Evolutionary conservation across 2,797 vertebrate genomes (phyloP).

Genomic region (Euthynnus affinis): DNA sequence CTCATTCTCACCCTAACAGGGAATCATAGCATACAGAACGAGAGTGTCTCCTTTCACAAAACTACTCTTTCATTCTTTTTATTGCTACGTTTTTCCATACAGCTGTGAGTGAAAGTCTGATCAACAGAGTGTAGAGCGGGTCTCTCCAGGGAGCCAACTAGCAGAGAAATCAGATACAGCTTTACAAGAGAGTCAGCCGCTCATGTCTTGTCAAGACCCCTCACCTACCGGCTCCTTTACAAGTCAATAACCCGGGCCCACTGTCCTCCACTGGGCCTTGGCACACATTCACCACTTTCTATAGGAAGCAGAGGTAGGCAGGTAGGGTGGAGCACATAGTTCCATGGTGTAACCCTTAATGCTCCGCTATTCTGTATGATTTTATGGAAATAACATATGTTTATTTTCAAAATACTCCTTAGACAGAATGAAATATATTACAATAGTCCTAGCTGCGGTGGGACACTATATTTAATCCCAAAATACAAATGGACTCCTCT

Average conservation of each 20-base stretch:
- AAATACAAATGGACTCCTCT: constrained; percentile 32
- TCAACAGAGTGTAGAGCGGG: constrained; percentile 84
- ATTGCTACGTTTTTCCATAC: constrained; percentile 83
- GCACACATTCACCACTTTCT: constrained; percentile 75
- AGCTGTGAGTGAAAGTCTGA: constrained; percentile 86
- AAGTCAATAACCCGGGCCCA: constrained; percentile 83
- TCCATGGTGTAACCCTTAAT: not conserved
- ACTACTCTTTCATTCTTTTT: constrained; percentile 84
- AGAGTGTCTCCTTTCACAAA: constrained; percentile 88
- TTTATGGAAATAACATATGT: constrained; percentile 30
- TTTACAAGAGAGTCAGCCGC: constrained; percentile 84
- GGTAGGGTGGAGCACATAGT: not conserved
- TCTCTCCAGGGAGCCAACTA: constrained; percentile 93
- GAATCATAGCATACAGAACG: constrained; percentile 83
- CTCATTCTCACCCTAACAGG: constrained; percentile 46
- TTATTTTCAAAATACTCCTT: constrained; percentile 21
- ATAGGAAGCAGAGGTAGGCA: constrained; percentile 44
- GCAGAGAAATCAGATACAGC: constrained; percentile 90
- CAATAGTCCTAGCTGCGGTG: not conserved
- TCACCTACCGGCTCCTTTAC: constrained; percentile 86
- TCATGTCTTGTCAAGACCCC: constrained; percentile 85
- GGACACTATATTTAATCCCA: constrained; percentile 33
- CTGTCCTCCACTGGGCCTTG: constrained; percentile 82
- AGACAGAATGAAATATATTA: constrained; percentile 4
- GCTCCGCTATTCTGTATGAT: constrained; percentile 26